phyloP scores from a whole-genome alignment of 1,140 invertebrate species.

The Megalopta genalis region DNA sequence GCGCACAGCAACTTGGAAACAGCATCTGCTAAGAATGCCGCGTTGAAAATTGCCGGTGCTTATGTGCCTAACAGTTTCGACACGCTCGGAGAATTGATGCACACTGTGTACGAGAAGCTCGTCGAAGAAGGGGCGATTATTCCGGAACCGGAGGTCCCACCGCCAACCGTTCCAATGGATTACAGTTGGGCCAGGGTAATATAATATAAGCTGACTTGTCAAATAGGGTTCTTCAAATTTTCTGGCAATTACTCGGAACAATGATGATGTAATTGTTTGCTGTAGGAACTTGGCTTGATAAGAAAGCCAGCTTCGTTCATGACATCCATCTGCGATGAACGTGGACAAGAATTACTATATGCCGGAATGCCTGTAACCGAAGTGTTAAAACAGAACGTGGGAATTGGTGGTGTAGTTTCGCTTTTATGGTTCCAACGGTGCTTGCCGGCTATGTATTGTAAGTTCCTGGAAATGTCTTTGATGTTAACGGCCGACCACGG shows the following conservation, averaged over 20 bases:
- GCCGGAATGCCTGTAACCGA: conserved; percentile 99
- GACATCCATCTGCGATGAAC: conserved; percentile 99
- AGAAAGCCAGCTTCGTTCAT: conserved; percentile 99
- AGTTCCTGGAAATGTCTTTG: conserved; percentile 99
- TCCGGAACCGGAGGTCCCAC: conserved; percentile 94
- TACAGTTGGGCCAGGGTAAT: conserved; percentile 97
- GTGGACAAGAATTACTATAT: conserved; percentile 98
- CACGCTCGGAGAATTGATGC: conserved; percentile 89
- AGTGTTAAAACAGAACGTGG: conserved; percentile 92
- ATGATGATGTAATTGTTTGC: no score
- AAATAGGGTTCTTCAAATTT: no score
- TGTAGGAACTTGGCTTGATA: conserved; percentile 96
- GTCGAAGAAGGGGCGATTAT: conserved; percentile 92
- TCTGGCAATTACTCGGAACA: no score
- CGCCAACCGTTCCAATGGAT: conserved; percentile 99
- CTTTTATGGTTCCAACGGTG: conserved; percentile 99
- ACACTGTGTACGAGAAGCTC: conserved; percentile 89
- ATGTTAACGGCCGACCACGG: conserved; percentile 99
- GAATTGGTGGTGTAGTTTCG: conserved; percentile 98
- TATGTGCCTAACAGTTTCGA: conserved; percentile 97
- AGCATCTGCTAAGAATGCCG: conserved; percentile 94
- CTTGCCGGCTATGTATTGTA: conserved; percentile 95
- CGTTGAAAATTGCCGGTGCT: conserved; percentile 91
- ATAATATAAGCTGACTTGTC: neutral
- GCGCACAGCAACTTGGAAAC: conserved; percentile 98